Evolutionary conservation across 2,797 vertebrate genomes (phyloP).

Genomic region (Poeciliopsis infans): DNA sequence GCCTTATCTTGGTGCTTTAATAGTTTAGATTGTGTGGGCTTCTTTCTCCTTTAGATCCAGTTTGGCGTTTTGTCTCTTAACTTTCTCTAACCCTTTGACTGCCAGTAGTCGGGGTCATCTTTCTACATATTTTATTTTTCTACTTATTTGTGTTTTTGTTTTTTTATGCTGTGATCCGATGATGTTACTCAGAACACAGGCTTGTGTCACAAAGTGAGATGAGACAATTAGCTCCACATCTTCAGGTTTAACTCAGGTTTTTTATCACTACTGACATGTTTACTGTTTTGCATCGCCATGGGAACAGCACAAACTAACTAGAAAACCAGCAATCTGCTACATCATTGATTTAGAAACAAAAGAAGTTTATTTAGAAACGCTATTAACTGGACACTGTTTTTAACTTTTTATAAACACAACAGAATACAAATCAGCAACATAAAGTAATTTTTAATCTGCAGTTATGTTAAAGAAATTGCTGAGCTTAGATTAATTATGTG

Average conservation of each 20-base stretch:
- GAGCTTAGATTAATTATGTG: background rate
- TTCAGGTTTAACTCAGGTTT: constrained; percentile 25
- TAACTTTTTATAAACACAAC: background rate
- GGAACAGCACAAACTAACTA: background rate
- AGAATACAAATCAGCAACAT: background rate
- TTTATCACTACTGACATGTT: background rate
- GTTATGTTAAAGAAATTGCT: background rate
- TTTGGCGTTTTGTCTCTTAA: constrained; percentile 32
- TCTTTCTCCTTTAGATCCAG: constrained; percentile 12
- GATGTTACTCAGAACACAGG: constrained; percentile 13
- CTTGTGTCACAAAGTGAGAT: constrained; percentile 40
- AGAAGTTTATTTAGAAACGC: background rate
- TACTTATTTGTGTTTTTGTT: background rate
- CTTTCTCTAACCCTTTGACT: constrained; percentile 19
- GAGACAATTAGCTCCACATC: background rate
- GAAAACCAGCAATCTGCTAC: background rate
- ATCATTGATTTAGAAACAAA: background rate
- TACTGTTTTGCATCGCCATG: background rate
- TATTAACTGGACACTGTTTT: background rate
- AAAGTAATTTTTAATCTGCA: background rate
- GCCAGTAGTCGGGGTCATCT: constrained; percentile 55
- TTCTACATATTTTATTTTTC: constrained; percentile 9
- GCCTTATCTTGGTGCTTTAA: constrained; percentile 21
- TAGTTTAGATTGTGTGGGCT: constrained; percentile 24
- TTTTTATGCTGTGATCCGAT: constrained; percentile 43